Conservation (phyloP, 1,140 invertebrate genomes). For the Plodia interpunctella region DNA sequence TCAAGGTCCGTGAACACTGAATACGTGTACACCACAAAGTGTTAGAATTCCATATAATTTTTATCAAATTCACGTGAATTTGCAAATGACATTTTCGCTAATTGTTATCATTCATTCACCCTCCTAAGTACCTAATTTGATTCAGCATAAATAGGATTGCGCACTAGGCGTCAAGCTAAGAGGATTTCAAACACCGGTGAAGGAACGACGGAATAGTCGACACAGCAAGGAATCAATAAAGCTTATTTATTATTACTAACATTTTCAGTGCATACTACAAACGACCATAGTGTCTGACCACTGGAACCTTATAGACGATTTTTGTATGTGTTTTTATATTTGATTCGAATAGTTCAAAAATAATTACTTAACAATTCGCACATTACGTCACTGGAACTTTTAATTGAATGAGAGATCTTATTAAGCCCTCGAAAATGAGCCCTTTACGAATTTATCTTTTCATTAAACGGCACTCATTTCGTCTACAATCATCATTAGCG, state of each 20-base stretch:
- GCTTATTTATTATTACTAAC: background rate
- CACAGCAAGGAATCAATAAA: constrained; percentile 1
- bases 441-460: constrained; percentile 47
- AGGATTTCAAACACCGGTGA: background rate
- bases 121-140: background rate
- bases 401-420: constrained; percentile 7
- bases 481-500: constrained; percentile 50
- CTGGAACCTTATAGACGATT: no score
- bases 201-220: background rate
- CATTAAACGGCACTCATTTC: constrained; percentile 43
- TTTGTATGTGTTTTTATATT: background rate
- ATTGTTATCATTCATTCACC: no score
- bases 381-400: background rate
- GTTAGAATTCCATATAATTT: no score
- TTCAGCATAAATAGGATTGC: background rate
- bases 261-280: background rate
- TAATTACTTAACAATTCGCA: background rate
- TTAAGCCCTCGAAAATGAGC: constrained; percentile 27
- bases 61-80: no score
- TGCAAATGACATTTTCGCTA: no score
- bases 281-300: no score
- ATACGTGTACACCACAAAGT: no score
- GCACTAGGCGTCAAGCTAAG: background rate
- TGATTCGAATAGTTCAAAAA: no score
- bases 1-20: no score